These are phyloP conservation scores for Lagothrix lagotricha DNA, from an alignment of 2,797 vertebrate species.

Conservation along the genomic window DNA sequence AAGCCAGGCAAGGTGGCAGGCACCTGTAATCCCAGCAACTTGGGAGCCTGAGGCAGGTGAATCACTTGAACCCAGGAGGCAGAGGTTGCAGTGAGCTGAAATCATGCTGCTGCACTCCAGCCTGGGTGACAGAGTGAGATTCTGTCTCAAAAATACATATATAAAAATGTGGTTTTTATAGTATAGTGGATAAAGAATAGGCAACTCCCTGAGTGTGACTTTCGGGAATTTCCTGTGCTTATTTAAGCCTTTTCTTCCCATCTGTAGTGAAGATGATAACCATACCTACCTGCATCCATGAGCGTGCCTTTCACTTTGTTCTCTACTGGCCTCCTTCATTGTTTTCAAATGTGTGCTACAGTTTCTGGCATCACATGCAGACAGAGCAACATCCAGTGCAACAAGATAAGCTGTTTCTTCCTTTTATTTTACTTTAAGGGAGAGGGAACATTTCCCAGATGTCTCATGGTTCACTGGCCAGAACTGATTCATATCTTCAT, in stretches of 20 bases:
- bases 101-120: not conserved
- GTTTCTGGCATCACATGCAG: not conserved
- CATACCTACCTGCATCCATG: fast-evolving
- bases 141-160: not conserved
- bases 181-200: not conserved
- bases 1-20: not conserved
- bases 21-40: not conserved
- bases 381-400: not conserved
- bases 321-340: not conserved
- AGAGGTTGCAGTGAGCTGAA: not conserved
- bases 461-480: not conserved
- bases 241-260: not conserved
- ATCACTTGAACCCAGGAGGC: not conserved
- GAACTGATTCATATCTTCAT: not conserved
- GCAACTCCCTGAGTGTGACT: not conserved
- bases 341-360: not conserved
- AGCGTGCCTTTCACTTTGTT: not conserved
- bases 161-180: not conserved
- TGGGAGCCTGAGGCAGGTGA: not conserved
- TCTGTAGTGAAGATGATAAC: not conserved
- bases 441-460: not conserved
- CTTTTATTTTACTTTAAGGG: not conserved
- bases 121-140: not conserved
- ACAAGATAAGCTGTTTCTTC: not conserved
- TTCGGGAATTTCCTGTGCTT: not conserved